Base-by-base conservation (phyloP, 1,140 invertebrate species). In the Bombus consobrinus region DNA sequence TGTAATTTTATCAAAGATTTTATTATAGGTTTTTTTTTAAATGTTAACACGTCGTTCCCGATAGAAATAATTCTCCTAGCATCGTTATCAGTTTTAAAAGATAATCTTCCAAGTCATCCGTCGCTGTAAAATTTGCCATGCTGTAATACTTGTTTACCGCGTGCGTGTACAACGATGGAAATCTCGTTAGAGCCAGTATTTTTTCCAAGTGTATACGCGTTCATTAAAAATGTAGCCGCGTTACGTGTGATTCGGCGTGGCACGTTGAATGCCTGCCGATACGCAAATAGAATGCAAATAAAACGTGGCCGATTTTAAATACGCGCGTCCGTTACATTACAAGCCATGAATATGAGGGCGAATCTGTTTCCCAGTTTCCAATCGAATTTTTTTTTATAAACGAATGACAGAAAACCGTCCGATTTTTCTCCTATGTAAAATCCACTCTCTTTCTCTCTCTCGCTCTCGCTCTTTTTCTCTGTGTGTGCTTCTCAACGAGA, bases 211-310 rank as follows among this genome's bases (percentile, higher is more conserved):
- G 6, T 22, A 53, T 53, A 28, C 13, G 8, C 41, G 41, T 73
- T 73, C 72, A 47, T 73, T 41, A 73, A 73, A 73, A 73, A 73
- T 73, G 39, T 69, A 64, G 28, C 13, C 37, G 25, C 69, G 69
- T 71, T 39, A 32, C 62, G 62, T 15, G 59, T 15, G 59, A 62
- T 62, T 62, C 25, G 28, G 28, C 12, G 28, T 62, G 59, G 59
- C 10, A n/a, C 59, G 59, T 62, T 8, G 47, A 53, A 62, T 13
- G 59, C 59, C 59, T 62, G 59, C 28, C 41, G n/a, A 47, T 47
- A n/a, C 41, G 72, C n/a, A 32, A 73, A 73, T 47, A 47, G 41
- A 47, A 73, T 73, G 39, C 43, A 73, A 73, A 73, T 73, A 73
- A 73, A 73, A 32, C 72, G 18, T 32, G 2, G 71, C 15, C 6